Evolutionary conservation across 2,797 vertebrate genomes (phyloP), one percentile per base, ranked within the genome.

Genomic region (Australoheros facetus): DNA sequence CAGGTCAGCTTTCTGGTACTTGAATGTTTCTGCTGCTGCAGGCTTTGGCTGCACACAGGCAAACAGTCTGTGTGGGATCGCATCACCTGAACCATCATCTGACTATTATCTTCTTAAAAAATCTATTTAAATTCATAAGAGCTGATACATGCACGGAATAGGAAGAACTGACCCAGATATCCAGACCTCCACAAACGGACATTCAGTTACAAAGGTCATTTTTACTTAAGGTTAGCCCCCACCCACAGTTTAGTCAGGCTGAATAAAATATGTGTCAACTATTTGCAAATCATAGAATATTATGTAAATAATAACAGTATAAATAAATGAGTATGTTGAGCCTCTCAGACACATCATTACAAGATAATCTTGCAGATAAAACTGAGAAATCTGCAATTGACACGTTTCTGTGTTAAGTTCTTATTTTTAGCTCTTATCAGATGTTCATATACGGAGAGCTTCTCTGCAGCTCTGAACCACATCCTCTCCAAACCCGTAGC

Each of bases 251-350:
- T 19, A 19, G 6, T 7, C 2, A 48, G 16, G 3, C 16, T 17
- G 45, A 7, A 66, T 19, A 48, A 28, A 45, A 28, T 16, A 16
- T 45, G 13, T 66, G 39, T 66, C 39, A 0, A 45, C 13, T 45
- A 14, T 45, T 14, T 45, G 42, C 42, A 45, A 2, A 5, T 48
- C 48, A 4, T 37, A 48, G 39, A 28, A 12, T 1, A 64, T 26
- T 16, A 0, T 8, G 9, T 13, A 7, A 23, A 1, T 0, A 26
- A 0, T 11, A 28, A 42, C 39, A 28, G 39, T 0, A 39, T 1
- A 26, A 28, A 42, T 26, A 14, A 23, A 56, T 12, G 1, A 6
- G 2, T 23, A 5, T 23, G 4, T 11, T 19, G 39, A 7, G 60
- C 17, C 14, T 7, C 56, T 57, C 13, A 28, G 17, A 21, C 9